Percentiles rank a stretch among this genome's conserved stretches.
Evolutionary conservation across 2,888 invertebrate genomes (phyloP).

Genomic region (Adineta ricciae): DNA sequence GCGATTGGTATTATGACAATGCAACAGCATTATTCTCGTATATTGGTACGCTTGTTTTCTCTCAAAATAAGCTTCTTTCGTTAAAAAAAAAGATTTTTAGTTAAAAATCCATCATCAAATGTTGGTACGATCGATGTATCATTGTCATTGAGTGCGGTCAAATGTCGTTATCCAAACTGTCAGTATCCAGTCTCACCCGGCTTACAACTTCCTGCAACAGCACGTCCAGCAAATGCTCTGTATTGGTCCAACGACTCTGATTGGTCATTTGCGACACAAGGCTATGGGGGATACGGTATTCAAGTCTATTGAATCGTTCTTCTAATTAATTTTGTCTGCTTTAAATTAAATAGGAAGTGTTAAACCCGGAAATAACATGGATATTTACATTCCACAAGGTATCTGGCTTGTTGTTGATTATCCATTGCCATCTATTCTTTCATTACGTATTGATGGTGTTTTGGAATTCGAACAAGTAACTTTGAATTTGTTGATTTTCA

Average conservation of each 20-base stretch:
- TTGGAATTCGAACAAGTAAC: constrained; percentile 38
- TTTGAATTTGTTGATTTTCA: not conserved
- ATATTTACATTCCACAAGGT: constrained; percentile 35
- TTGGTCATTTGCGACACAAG: constrained; percentile 36
- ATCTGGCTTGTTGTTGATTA: constrained; percentile 38
- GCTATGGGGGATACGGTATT: constrained; percentile 25
- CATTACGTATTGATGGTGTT: constrained; percentile 39
- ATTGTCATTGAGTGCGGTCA: not conserved
- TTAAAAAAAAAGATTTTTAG: too few relatives aligned
- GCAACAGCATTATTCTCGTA: constrained; percentile 1
- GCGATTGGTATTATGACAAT: constrained; percentile 40
- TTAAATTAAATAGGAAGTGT: not conserved
- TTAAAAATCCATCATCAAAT: constrained; percentile 1
- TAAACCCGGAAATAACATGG: constrained; percentile 18
- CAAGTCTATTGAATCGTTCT: not conserved
- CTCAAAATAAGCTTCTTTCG: too few relatives aligned
- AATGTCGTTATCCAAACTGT: constrained; percentile 32
- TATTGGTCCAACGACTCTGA: constrained; percentile 37
- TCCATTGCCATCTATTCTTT: constrained; percentile 36
- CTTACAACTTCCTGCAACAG: constrained; percentile 21
- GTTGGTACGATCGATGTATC: not conserved
- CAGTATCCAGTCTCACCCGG: constrained; percentile 22
- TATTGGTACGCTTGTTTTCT: constrained; percentile 10
- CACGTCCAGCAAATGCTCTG: constrained; percentile 35
- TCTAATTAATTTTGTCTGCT: not conserved